Base-by-base conservation (phyloP, 1,140 invertebrate genomes). In the Spodoptera litura region DNA sequence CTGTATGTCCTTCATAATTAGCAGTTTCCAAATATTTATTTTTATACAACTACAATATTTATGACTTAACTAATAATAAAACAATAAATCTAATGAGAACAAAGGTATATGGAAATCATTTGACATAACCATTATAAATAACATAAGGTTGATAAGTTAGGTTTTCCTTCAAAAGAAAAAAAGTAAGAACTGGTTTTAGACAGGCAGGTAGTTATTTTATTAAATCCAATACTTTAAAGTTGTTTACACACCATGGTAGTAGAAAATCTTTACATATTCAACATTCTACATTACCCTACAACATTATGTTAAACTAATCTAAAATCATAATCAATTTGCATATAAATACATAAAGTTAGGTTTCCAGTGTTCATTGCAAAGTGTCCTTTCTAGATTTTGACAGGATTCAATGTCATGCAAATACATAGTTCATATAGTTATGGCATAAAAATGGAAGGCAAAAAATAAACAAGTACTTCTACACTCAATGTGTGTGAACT, bases 381-480 rank as follows among this genome's bases (percentile, higher is more conserved):
- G 31, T 58, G 13, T 5, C 53, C 31, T 44, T 44, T 72, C 70
- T 58, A 38, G n/a, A 55, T 58, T 72, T 72, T 56, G 53, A 73
- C 20, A 73, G 55, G 8, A 73, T 59, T 25, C 71, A 59, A 73
- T 72, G 56, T 58, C 71, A 73, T 56, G 56, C 20, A 70, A 12
- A 53, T 49, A 64, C 25, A 38, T 31, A 35, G 9, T 59, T 71
- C 38, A 56, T 71, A 31, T 71, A 6, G 12, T n/a, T 55, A 15
- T 13, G 38, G 27, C 52, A 38, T 38, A 56, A 56, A 70, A 70
- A 31, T 66, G 25, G 27, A 71, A 10, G n/a, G 35, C 53, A 73
- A 73, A 75, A 64, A 64, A 75, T 12, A 75, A 62, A 75, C 49
- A 75, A 75, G 56, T 20, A 75, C 8, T 15, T 52, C 25, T 8